A percentile compares a stretch with the other conserved stretches of the same genome.
Conservation (phyloP, 2,888 invertebrate genomes). For the Tetrapedia diversipes region DNA sequence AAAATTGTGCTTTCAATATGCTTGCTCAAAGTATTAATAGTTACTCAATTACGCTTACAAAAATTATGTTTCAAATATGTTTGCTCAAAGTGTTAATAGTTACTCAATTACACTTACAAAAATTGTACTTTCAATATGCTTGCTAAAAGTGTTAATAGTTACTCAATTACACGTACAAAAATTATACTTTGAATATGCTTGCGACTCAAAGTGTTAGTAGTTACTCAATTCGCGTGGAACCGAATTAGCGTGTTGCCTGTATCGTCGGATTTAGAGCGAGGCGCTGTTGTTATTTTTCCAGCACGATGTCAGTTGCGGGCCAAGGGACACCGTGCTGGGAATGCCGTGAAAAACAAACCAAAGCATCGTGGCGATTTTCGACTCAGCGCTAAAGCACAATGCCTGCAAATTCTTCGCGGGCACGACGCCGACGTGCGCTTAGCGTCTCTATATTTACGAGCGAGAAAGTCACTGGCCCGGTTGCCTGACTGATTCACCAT, state of each 20-base stretch:
- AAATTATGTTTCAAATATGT: too few relatives aligned
- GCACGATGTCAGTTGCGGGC: constrained; percentile 7
- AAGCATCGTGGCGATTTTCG: constrained; percentile 60
- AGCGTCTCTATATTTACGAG: constrained; percentile 69
- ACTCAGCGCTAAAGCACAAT: constrained; percentile 64
- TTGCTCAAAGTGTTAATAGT: too few relatives aligned
- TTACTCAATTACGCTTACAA: too few relatives aligned
- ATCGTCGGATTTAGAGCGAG: constrained; percentile 52
- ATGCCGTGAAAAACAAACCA: constrained; percentile 62
- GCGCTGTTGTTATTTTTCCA: constrained; percentile 54
- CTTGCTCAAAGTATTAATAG: too few relatives aligned
- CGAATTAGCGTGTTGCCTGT: constrained; percentile 21
- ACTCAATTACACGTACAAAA: too few relatives aligned
- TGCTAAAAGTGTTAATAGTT: too few relatives aligned
- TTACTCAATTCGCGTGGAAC: constrained; percentile 43
- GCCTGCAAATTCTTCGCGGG: constrained; percentile 63
- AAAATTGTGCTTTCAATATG: too few relatives aligned
- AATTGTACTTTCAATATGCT: too few relatives aligned
- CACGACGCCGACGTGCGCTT: constrained; percentile 57
- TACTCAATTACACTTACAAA: too few relatives aligned
- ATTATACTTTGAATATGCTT: too few relatives aligned
- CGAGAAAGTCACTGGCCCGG: constrained; percentile 68
- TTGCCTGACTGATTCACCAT: constrained; percentile 67
- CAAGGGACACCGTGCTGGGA: constrained; percentile 31
- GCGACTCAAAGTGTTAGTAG: too few relatives aligned